phyloP scores from a whole-genome alignment of 2,113 vertebrate genomes.

The Uria lomvia region DNA sequence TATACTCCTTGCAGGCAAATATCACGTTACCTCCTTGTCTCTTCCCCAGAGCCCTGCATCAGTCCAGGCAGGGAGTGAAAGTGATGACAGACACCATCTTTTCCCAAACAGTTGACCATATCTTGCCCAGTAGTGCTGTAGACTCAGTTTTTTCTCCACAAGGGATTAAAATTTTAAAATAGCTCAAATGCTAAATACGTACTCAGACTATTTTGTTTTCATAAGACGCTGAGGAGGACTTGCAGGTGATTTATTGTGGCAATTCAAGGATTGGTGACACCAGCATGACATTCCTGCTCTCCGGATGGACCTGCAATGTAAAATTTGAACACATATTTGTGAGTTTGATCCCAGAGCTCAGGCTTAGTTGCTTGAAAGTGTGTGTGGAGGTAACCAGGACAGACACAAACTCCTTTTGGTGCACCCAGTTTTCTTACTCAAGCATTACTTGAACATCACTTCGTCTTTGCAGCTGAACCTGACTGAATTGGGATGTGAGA shows the following conservation, averaged over 20 bases:
- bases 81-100: background rate
- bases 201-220: background rate
- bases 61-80: background rate
- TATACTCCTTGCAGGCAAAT: conserved; percentile 17
- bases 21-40: accelerated
- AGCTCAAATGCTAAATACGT: background rate
- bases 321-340: background rate
- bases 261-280: background rate
- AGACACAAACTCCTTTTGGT: background rate
- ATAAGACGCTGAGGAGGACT: background rate
- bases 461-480: background rate
- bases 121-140: background rate
- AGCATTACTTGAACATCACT: background rate
- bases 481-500: background rate
- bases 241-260: background rate
- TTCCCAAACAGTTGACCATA: background rate
- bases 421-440: background rate
- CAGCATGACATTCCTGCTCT: background rate
- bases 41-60: background rate
- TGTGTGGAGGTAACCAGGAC: background rate
- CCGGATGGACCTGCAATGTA: background rate
- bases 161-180: background rate
- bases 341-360: background rate
- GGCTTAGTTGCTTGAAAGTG: background rate
- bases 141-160: background rate